Base-by-base conservation (phyloP, 1,140 invertebrate genomes). In the Penaeus japonicus region DNA sequence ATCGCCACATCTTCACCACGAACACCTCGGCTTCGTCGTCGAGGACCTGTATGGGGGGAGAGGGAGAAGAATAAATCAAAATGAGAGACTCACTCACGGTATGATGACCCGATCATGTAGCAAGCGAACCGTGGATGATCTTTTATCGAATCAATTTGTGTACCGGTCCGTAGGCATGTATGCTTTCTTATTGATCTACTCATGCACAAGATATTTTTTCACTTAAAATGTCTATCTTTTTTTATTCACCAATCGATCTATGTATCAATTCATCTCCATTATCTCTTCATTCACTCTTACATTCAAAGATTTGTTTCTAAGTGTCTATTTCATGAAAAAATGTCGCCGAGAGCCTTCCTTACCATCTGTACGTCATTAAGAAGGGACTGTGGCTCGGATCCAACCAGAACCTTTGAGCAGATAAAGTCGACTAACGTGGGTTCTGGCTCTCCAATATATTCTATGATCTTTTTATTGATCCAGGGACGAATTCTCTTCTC, bases 21-120 rank as follows among this genome's bases (percentile, higher is more conserved):
- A 99, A 99, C 81, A 99, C 97, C 94, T 99, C 98, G 12, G 99
- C 98, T 94, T 99, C 99, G 93, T 99, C 98, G 93, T 99, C 99
- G 91, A 99, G 94, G 91, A 99, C 97, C 98, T 98, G 92, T 27
- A 91, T n/a, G 18, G 30, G 30, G 91, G 89, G 89, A 87, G 85
- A 89, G 80, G 27, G 65, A 62, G 62, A 24, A 22, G 39, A 2
- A n/a, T n/a, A n/a, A 55, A 80, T 22, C 78, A 80, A n/a, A n/a
- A n/a, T 57, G 20, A 30, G 35, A 54, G 22, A 22, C 24, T 24
- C 24, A 22, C 24, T 24, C 24, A 20, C 5, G 22, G 54, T 4
- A 1, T n/a, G 27, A 27, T 22, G 18, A 24, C 4, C 10, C n/a
- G 24, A 17, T 18, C 12, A 0, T 22, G 2, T 73, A 15, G 10